Evolutionary conservation across 2,113 vertebrate species (phyloP), one percentile per base, ranked within the genome.

Genomic region (Perca fluviatilis): DNA sequence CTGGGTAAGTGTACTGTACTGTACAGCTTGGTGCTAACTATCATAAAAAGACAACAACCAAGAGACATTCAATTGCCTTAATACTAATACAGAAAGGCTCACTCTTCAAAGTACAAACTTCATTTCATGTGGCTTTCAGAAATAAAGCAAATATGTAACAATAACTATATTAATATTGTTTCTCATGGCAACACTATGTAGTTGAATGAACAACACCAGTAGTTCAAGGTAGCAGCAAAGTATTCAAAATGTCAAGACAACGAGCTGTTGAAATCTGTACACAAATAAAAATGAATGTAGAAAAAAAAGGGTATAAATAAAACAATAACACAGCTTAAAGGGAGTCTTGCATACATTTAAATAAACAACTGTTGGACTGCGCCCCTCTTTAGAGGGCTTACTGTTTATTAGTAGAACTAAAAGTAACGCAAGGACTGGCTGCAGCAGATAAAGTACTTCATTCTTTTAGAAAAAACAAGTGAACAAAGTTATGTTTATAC

Each of bases 171-270:
- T 86, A 72, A 89, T 89, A 85, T 85, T 77, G 83, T 87, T 73
- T 89, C 64, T 82, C 84, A 86, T 90, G 90, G 89, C 86, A 62
- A 92, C 86, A 85, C 83, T 74, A 89, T 89, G 88, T 87, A 79
- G 88, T 92, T 82, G 80, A 88, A 87, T 91, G 89, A 90, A 93
- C 89, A 90, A 93, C 86, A 95, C 90, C 88, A 90, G 92, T 93
- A 94, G 91, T 95, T 95, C 89, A 93, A 95, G 89, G 91, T 95
- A 95, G 94, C 95, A 95, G 95, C 95, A 95, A 94, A 88, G 92
- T 95, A 91, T 93, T 92, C 56, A 83, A 93, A 91, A 94, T 91
- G 89, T 95, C 86, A 91, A 91, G 92, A 93, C 84, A 75, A 89
- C 81, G 71, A 91, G 86, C 76, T 85, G 83, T 93, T 86, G 77